Conservation (phyloP, 2,888 invertebrate genomes). For the Tachina fera region DNA sequence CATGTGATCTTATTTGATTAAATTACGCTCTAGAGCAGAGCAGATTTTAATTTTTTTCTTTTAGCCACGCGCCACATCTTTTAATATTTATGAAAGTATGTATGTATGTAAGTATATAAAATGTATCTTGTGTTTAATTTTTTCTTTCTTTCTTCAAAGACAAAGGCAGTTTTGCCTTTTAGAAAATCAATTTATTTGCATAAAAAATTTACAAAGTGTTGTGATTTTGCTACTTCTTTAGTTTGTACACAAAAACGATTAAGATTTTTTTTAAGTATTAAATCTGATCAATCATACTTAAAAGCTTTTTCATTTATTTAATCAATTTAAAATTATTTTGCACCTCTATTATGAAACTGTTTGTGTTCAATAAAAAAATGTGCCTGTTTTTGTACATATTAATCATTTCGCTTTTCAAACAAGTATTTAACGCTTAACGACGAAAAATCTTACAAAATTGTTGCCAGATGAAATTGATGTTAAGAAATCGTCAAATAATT, state of each 20-base stretch:
- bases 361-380: slow-evolving; percentile 8
- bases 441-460: slow-evolving; percentile 15
- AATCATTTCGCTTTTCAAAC: neutral
- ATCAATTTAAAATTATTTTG: slow-evolving; percentile 39
- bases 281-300: slow-evolving; percentile 47
- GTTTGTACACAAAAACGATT: neutral
- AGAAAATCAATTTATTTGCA: slow-evolving; percentile 42
- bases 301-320: slow-evolving; percentile 35
- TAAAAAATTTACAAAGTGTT: slow-evolving; percentile 57
- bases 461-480: neutral
- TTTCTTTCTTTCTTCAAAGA: neutral
- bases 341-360: slow-evolving; percentile 33
- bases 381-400: slow-evolving; percentile 13
- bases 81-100: slow-evolving; percentile 1
- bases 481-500: neutral
- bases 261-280: neutral
- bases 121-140: slow-evolving; percentile 7
- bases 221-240: slow-evolving; percentile 47
- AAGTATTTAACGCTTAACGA: slow-evolving; percentile 16
- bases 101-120: too few species aligned
- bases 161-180: slow-evolving; percentile 10
- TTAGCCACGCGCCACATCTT: slow-evolving; percentile 63
- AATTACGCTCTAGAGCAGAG: slow-evolving; percentile 37
- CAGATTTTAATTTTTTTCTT: slow-evolving; percentile 21
- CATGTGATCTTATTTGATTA: slow-evolving; percentile 64